phyloP scores from a whole-genome alignment of 1,140 invertebrate genomes.

The Colletes latitarsis region DNA sequence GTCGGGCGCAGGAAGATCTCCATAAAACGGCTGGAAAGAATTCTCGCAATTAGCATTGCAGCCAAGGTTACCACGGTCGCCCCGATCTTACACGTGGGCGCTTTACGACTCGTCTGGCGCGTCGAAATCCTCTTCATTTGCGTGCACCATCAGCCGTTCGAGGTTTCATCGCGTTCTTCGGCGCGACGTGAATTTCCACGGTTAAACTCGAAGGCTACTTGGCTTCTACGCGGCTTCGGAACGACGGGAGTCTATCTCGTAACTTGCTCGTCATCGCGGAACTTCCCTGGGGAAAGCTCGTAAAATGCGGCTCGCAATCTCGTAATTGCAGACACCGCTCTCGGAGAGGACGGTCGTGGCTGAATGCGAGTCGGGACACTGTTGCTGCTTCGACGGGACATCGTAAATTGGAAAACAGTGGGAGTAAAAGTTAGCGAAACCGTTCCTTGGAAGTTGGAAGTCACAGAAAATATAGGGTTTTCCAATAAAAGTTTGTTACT shows the following conservation, averaged over 20 bases:
- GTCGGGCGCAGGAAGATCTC: too few relatives aligned
- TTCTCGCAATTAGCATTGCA: conserved; percentile 14
- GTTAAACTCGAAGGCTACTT: background rate
- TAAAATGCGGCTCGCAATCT: conserved; percentile 31
- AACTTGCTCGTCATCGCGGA: conserved; percentile 13
- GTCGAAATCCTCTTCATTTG: conserved; percentile 3
- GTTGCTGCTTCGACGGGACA: too few relatives aligned
- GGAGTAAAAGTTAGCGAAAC: too few relatives aligned
- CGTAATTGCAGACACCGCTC: conserved; percentile 18
- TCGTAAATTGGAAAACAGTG: background rate
- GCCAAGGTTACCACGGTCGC: background rate
- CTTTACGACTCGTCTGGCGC: conserved; percentile 1
- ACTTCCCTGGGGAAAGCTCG: background rate
- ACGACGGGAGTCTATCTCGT: conserved; percentile 5
- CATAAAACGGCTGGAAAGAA: background rate
- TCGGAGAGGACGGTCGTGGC: too few relatives aligned
- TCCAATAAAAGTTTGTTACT: too few relatives aligned
- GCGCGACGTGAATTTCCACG: background rate
- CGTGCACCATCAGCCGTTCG: conserved; percentile 3
- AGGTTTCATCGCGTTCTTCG: conserved; percentile 4
- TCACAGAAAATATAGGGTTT: too few relatives aligned
- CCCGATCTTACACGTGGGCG: background rate
- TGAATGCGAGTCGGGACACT: too few relatives aligned
- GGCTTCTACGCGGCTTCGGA: too few relatives aligned
- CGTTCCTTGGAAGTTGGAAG: too few relatives aligned